Conservation (phyloP, 2,797 vertebrate species). For the Salmo trutta region DNA sequence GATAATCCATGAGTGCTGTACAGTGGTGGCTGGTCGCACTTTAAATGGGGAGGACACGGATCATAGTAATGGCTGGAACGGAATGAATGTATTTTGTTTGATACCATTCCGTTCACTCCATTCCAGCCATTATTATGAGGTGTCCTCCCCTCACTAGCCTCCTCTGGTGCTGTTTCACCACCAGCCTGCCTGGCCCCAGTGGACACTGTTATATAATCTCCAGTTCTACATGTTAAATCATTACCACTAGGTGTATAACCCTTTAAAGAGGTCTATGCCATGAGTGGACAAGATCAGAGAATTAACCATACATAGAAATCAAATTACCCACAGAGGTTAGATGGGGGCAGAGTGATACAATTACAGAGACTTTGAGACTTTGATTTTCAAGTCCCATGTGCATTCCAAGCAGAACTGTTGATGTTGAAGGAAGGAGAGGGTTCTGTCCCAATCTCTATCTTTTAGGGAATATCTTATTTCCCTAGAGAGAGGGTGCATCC, state of each 20-base stretch:
- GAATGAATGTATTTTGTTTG: too few relatives aligned
- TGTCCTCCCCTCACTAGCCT: too few relatives aligned
- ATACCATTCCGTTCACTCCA: too few relatives aligned
- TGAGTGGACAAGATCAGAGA: conserved; percentile 25
- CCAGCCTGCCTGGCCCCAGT: conserved; percentile 4
- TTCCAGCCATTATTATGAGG: too few relatives aligned
- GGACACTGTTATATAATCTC: conserved; percentile 56
- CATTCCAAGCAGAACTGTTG: not conserved
- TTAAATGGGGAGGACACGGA: too few relatives aligned
- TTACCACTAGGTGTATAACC: conserved; percentile 59
- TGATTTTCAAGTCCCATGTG: not conserved
- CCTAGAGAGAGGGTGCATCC: not conserved
- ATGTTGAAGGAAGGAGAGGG: not conserved
- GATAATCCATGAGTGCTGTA: conserved; percentile 1
- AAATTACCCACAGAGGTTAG: not conserved
- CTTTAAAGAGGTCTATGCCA: conserved; percentile 6
- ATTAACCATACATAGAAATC: not conserved
- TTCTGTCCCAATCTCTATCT: conserved; percentile 20
- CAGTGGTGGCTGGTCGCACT: not conserved
- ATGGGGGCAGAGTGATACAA: not conserved
- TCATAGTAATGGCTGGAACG: too few relatives aligned
- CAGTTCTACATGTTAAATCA: conserved; percentile 28
- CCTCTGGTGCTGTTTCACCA: too few relatives aligned
- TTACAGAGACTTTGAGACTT: not conserved
- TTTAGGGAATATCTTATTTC: not conserved